Conservation (phyloP, 2,797 vertebrate genomes). For the Urocyon cinereoargenteus region DNA sequence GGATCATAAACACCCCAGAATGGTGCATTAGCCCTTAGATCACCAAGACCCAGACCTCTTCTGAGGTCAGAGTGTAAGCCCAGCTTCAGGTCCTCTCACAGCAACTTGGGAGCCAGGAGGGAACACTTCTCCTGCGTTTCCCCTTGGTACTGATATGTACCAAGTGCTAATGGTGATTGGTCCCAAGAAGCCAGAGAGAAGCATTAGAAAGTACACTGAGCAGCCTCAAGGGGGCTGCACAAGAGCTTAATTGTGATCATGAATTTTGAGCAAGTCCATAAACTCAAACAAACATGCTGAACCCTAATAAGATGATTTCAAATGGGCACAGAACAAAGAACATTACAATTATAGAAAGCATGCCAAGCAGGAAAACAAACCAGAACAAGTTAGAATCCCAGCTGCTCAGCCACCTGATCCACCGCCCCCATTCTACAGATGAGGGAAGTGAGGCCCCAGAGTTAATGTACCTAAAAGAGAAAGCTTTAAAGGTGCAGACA, state of each 20-base stretch:
- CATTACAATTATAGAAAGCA: neutral
- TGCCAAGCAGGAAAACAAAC: neutral
- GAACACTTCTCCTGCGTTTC: neutral
- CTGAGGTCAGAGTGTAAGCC: neutral
- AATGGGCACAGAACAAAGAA: neutral
- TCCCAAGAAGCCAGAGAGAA: neutral
- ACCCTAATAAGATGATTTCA: conserved; percentile 41
- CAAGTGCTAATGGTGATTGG: neutral
- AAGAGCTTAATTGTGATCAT: neutral
- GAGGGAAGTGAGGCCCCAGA: neutral
- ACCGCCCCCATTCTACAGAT: neutral
- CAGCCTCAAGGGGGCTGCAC: neutral
- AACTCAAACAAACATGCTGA: conserved; percentile 17
- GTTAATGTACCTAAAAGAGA: neutral
- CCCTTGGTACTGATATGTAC: neutral
- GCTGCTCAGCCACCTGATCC: neutral
- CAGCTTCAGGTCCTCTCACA: neutral
- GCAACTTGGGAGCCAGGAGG: neutral
- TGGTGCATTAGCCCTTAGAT: neutral
- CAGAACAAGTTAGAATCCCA: neutral
- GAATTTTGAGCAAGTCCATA: conserved; percentile 43
- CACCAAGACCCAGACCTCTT: neutral
- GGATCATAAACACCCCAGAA: neutral
- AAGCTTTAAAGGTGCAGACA: neutral
- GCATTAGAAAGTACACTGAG: neutral